These are phyloP conservation scores for Oncorhynchus kisutch DNA, from an alignment of 2,113 vertebrate species.

Conservation along the genomic window DNA sequence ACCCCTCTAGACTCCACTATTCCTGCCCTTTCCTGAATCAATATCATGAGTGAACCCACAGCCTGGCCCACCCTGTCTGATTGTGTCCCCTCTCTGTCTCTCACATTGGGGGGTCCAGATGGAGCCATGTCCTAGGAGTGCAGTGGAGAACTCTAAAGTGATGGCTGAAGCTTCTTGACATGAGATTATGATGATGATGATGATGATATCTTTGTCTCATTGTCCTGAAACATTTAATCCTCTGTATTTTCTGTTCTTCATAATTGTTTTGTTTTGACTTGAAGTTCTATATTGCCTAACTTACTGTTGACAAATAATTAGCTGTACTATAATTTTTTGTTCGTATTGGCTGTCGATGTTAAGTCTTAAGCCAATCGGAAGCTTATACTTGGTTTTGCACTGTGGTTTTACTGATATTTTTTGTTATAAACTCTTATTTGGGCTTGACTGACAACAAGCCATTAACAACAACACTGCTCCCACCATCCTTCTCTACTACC, in stretches of 20 bases:
- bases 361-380: constrained; percentile 52
- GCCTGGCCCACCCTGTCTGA: constrained; percentile 21
- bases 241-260: constrained; percentile 30
- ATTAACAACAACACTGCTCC: not conserved
- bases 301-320: constrained; percentile 41
- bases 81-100: constrained; percentile 30
- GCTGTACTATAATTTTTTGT: constrained; percentile 36
- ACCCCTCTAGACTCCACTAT: not conserved
- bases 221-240: constrained; percentile 48
- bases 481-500: constrained; percentile 11
- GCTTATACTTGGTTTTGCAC: constrained; percentile 35
- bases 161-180: constrained; percentile 49
- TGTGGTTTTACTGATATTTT: constrained; percentile 12
- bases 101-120: constrained; percentile 32
- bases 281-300: constrained; percentile 37
- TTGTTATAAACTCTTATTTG: constrained; percentile 25
- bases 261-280: constrained; percentile 34
- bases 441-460: not conserved
- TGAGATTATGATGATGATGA: constrained; percentile 39
- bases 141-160: constrained; percentile 37
- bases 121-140: constrained; percentile 48
- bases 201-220: constrained; percentile 52
- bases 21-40: constrained; percentile 16
- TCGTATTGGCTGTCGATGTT: constrained; percentile 44
- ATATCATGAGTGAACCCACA: constrained; percentile 26